These are phyloP conservation scores for Orthosia gothica DNA, from an alignment of 2,888 invertebrate genomes.

Conservation along the genomic window DNA sequence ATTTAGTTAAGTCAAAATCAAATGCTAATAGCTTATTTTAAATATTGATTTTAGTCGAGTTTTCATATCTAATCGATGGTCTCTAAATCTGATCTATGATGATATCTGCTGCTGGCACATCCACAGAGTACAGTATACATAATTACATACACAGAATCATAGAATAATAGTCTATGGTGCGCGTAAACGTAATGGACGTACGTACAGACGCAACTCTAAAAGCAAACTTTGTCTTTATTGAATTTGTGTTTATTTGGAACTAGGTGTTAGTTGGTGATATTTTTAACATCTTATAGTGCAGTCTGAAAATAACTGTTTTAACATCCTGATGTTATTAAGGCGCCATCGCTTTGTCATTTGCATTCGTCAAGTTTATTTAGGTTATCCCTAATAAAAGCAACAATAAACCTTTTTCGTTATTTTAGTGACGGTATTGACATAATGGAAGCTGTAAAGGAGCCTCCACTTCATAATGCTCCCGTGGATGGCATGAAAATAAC, in stretches of 20 bases:
- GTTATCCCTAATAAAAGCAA: conserved; percentile 60
- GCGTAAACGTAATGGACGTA: conserved; percentile 67
- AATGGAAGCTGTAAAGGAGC: conserved; percentile 76
- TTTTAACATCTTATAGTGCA: conserved; percentile 16
- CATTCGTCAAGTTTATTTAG: conserved; percentile 62
- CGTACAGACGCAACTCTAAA: conserved; percentile 74
- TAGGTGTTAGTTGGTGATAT: conserved; percentile 58
- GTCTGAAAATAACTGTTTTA: conserved; percentile 12
- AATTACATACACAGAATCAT: no score
- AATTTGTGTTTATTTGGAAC: conserved; percentile 52
- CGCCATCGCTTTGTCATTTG: conserved; percentile 30
- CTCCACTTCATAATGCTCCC: conserved; percentile 70
- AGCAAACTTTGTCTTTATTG: conserved; percentile 68
- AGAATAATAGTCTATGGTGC: conserved; percentile 18
- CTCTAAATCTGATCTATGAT: no score
- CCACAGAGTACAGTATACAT: no score
- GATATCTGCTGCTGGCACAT: no score
- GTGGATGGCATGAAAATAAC: conserved; percentile 76
- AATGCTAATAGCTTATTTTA: no score
- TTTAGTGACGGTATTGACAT: conserved; percentile 56
- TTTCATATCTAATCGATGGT: no score
- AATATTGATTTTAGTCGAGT: conserved; percentile 21
- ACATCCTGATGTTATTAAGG: not conserved
- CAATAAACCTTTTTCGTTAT: conserved; percentile 53
- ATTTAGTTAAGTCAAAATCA: no score